These are phyloP conservation scores for Columba janthina DNA, from an alignment of 2,113 vertebrate species.

Conservation along the genomic window DNA sequence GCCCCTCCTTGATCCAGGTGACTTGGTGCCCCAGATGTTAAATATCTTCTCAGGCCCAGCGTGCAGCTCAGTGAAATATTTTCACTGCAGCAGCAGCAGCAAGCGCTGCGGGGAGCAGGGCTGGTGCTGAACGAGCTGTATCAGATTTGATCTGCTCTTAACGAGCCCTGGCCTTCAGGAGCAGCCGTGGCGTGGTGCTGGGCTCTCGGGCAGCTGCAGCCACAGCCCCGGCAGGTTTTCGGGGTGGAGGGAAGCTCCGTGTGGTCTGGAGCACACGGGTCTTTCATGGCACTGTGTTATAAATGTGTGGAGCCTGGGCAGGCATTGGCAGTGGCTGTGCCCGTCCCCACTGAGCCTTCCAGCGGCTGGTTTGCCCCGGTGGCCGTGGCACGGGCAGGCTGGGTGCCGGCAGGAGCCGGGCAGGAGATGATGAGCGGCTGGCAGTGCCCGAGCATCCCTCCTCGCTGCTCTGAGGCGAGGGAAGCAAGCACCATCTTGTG, in stretches of 20 bases:
- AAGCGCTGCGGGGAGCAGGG: conserved; percentile 19
- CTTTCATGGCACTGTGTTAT: accelerated
- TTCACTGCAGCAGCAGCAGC: conserved; percentile 42
- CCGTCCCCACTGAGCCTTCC: accelerated
- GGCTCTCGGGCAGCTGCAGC: not conserved
- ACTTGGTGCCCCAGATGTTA: not conserved
- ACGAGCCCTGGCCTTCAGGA: not conserved
- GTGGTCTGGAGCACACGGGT: accelerated
- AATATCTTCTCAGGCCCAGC: not conserved
- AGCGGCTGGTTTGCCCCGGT: not conserved
- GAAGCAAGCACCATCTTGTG: conserved; percentile 47
- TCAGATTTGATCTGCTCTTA: not conserved
- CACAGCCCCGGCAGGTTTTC: not conserved
- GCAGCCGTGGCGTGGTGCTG: accelerated
- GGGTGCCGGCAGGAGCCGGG: not conserved
- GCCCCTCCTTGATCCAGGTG: not conserved
- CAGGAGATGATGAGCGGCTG: not conserved
- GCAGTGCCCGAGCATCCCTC: not conserved
- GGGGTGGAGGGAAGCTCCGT: not conserved
- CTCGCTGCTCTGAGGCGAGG: not conserved
- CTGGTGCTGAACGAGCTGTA: not conserved
- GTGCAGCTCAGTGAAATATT: not conserved
- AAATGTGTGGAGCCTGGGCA: not conserved
- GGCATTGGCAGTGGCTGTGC: not conserved
- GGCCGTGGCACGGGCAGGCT: not conserved